Evolutionary conservation across 2,797 vertebrate species (phyloP).

Genomic region (Urophycis tenuis): DNA sequence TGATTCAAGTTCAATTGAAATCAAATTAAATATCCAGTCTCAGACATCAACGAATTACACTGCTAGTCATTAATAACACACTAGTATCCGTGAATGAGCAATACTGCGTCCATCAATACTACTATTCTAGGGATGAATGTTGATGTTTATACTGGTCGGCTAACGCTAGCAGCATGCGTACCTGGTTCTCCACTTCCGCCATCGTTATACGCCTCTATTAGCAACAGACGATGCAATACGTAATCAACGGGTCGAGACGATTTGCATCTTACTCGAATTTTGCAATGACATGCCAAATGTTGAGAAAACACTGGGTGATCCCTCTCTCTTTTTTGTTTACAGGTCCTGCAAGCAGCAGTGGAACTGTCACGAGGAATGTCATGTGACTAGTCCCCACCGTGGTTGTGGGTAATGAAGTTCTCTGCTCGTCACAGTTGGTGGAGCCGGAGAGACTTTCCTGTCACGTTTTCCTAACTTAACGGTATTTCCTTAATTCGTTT

Average conservation of each 20-base stretch:
- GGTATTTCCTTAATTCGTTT: not conserved
- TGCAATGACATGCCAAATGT: not conserved
- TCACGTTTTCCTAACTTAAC: not conserved
- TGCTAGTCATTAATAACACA: not conserved
- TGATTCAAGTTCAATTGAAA: not conserved
- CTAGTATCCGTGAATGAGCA: not conserved
- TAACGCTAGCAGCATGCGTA: conserved; percentile 61
- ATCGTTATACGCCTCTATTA: conserved; percentile 51
- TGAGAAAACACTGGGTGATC: not conserved
- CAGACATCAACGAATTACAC: not conserved
- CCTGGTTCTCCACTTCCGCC: conserved; percentile 83
- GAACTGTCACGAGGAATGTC: conserved; percentile 55
- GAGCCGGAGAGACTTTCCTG: too few relatives aligned
- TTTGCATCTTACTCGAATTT: not conserved
- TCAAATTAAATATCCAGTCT: not conserved
- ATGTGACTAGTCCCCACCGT: conserved; percentile 63
- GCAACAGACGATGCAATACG: not conserved
- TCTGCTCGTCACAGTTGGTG: not conserved
- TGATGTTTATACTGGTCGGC: conserved; percentile 17
- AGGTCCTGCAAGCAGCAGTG: conserved; percentile 18
- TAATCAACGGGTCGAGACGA: not conserved
- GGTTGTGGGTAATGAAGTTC: conserved; percentile 76
- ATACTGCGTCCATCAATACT: not conserved
- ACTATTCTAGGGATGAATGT: not conserved
- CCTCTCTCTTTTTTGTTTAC: conserved; percentile 34